These are phyloP conservation scores for Arrhopalites spinosus DNA, from an alignment of 2,888 invertebrate genomes.

Conservation along the genomic window DNA sequence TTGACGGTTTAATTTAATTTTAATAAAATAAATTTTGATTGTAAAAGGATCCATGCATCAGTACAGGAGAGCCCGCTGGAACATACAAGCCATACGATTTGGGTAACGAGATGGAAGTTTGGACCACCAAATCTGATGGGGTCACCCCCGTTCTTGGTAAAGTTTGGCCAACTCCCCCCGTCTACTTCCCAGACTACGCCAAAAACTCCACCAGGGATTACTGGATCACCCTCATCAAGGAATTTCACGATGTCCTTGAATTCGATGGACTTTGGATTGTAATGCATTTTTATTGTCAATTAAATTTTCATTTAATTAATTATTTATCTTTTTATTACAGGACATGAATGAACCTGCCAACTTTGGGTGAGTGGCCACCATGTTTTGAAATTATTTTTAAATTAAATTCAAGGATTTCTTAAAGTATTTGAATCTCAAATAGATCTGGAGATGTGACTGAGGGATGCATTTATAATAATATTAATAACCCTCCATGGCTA, in stretches of 20 bases:
- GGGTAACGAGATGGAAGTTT: conserved; percentile 55
- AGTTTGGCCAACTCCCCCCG: conserved; percentile 49
- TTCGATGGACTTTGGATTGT: conserved; percentile 56
- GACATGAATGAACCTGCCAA: conserved; percentile 91
- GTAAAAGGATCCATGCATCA: conserved; percentile 46
- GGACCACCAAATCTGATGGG: conserved; percentile 50
- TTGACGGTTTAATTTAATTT: not conserved
- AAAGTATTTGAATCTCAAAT: too few relatives aligned
- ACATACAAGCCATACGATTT: conserved; percentile 44
- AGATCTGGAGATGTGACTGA: conserved; percentile 65
- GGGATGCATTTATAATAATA: conserved; percentile 65
- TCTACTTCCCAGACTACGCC: conserved; percentile 54
- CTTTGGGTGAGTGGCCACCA: too few relatives aligned
- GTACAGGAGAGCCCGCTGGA: conserved; percentile 59
- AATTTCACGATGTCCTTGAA: conserved; percentile 49
- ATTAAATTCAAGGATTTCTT: too few relatives aligned
- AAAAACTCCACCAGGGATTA: conserved; percentile 47
- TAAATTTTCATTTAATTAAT: not conserved
- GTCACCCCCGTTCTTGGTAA: conserved; percentile 44
- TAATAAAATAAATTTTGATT: conserved; percentile 36
- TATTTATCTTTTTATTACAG: conserved; percentile 58
- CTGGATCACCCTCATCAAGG: conserved; percentile 49
- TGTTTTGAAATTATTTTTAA: too few relatives aligned
- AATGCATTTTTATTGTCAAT: conserved; percentile 14
- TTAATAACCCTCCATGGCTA: conserved; percentile 72